phyloP scores from a whole-genome alignment of 2,888 invertebrate genomes.

The Bimastos eiseni region DNA sequence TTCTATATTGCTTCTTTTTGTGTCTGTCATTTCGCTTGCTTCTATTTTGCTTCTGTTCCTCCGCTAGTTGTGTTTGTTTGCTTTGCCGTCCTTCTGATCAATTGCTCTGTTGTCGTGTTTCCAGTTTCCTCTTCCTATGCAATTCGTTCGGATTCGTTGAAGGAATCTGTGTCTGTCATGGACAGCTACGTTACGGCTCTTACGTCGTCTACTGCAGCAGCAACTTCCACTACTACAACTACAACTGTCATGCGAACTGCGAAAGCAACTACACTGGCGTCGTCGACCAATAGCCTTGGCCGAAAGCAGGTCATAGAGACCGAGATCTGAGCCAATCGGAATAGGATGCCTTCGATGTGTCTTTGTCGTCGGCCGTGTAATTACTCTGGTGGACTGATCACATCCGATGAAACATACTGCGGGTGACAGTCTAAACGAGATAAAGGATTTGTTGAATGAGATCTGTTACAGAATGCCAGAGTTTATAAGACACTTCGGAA shows the following conservation, averaged over 20 bases:
- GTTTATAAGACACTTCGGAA: not conserved
- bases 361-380: not conserved
- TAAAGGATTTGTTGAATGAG: not conserved
- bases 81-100: not conserved
- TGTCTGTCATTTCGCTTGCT: not conserved
- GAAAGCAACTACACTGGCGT: not conserved
- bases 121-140: constrained; percentile 1
- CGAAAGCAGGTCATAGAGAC: not conserved
- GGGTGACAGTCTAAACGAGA: not conserved
- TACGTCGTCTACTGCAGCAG: not conserved
- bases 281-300: constrained; percentile 13
- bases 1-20: not conserved
- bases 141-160: not conserved
- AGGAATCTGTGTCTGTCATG: not conserved
- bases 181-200: not conserved
- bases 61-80: not conserved
- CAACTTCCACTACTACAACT: not conserved
- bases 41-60: not conserved
- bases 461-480: not conserved
- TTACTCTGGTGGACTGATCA: not conserved
- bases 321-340: not conserved
- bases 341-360: not conserved
- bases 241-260: not conserved
- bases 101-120: not conserved
- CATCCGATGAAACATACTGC: not conserved